Evolutionary conservation across 2,113 vertebrate genomes (phyloP), one percentile per base, ranked within the genome.

Genomic region (Cebidichthys violaceus): DNA sequence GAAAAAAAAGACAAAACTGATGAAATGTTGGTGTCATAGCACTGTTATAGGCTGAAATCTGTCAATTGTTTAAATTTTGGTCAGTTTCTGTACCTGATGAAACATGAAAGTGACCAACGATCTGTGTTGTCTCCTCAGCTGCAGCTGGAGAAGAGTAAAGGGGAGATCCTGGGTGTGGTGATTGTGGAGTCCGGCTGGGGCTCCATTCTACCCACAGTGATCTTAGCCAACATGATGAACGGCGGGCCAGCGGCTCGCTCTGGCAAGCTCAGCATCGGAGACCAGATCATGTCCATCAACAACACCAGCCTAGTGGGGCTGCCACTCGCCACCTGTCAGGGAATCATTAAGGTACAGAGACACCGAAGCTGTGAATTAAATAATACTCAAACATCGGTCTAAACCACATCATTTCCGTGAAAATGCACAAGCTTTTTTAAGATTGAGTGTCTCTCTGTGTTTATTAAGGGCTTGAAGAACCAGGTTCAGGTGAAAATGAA

Each of bases 261-360:
- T 0, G 97, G 98, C 79, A 99, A 99, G 93, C 97, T 99, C 77
- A 99, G 98, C 95, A 99, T 99, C 45, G 98, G 98, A 47, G 98
- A 99, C 95, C 98, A 99, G 94, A 99, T 99, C 88, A 99, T 99
- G 98, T 99, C 98, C 87, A 97, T 99, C 93, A 99, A 99, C 52
- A 99, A 98, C 78, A 99, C 98, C 90, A 99, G 98, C 91, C 95
- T 99, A 70, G 98, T 99, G 88, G 98, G 98, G 67, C 96, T 99
- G 77, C 98, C 98, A 0, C 96, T 99, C 9, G 97, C 97, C 92
- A 99, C 98, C 72, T 99, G 98, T 92, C 98, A 99, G 96, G 97
- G 98, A 87, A 99, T 95, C 87, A 94, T 94, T 75, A 94, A 94
- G 94, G 94, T 94, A 81, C 62, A 13, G n/a, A 75, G 45, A 55